phyloP scores from a whole-genome alignment of 2,888 invertebrate species.

The Leptinotarsa tumamoca region DNA sequence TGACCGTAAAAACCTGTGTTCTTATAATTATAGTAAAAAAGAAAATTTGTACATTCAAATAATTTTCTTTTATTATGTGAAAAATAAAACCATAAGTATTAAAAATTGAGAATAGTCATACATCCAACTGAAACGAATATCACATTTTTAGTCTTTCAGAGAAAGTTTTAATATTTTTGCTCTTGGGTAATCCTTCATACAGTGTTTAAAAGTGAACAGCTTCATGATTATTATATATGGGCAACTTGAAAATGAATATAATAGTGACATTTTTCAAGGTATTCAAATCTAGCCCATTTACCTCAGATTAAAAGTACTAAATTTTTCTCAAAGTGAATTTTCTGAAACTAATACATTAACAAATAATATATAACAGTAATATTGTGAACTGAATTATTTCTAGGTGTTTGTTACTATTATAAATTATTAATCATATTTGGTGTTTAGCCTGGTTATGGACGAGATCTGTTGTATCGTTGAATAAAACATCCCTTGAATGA shows the following conservation, averaged over 20 bases:
- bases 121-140: too few relatives aligned
- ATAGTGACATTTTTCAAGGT: neutral
- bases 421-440: slow-evolving; percentile 39
- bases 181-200: too few relatives aligned
- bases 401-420: slow-evolving; percentile 51
- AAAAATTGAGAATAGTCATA: too few relatives aligned
- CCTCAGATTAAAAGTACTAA: neutral
- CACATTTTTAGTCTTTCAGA: too few relatives aligned
- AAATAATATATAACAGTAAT: slow-evolving; percentile 27
- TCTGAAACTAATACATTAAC: slow-evolving; percentile 20
- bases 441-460: slow-evolving; percentile 69
- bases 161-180: too few relatives aligned
- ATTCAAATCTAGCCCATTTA: neutral
- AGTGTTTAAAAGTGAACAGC: neutral
- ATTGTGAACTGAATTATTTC: slow-evolving; percentile 40
- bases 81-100: too few relatives aligned
- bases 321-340: slow-evolving; percentile 15
- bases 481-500: slow-evolving; percentile 91
- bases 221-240: too few relatives aligned
- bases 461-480: slow-evolving; percentile 78
- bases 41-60: too few relatives aligned
- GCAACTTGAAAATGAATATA: too few relatives aligned
- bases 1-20: too few relatives aligned
- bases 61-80: too few relatives aligned
- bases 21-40: too few relatives aligned